A percentile compares a stretch with the other conserved stretches of the same genome.
Evolutionary conservation across 1,140 invertebrate species (phyloP).

Genomic region (Cryptotermes secundus): DNA sequence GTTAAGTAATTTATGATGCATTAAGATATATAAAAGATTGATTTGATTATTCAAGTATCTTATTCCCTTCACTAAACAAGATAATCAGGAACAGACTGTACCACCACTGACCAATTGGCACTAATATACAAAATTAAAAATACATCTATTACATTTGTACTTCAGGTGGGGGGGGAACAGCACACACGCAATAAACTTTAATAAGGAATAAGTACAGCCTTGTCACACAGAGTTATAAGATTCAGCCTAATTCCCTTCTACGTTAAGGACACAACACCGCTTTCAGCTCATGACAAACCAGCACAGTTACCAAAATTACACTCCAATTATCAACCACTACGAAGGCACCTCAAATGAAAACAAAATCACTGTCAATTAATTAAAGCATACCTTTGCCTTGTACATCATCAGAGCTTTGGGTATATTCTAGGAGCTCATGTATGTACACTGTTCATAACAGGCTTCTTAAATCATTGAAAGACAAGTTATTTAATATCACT

Average conservation of each 20-base stretch:
- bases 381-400: neutral
- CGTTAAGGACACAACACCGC: neutral
- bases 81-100: no score
- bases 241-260: neutral
- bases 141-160: no score
- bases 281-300: neutral
- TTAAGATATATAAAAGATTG: no score
- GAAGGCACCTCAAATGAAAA: constrained; percentile 13
- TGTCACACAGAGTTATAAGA: neutral
- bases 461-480: neutral
- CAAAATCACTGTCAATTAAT: neutral
- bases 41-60: no score
- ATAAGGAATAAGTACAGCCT: neutral
- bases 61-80: no score
- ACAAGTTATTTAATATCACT: neutral
- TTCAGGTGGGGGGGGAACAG: no score
- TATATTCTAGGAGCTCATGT: neutral
- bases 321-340: neutral
- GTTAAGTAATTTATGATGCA: no score
- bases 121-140: no score
- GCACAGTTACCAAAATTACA: neutral
- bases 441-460: neutral
- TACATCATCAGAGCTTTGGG: neutral
- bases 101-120: no score
- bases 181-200: no score